Conservation (phyloP, 2,113 vertebrate species). For the Toxotes jaculatrix region DNA sequence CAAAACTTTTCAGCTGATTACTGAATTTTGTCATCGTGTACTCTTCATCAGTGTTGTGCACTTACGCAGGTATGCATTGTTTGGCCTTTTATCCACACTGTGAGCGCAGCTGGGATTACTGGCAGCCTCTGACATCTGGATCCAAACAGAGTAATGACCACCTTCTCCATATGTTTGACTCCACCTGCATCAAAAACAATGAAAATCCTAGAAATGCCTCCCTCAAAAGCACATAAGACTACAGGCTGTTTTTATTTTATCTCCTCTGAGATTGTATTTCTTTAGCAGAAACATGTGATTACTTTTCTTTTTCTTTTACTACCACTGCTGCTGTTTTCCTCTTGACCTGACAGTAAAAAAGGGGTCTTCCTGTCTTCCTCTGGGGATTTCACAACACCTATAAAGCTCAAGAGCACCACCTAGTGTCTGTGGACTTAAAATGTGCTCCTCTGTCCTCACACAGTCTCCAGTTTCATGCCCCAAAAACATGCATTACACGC, state of each 20-base stretch:
- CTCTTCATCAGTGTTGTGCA: conserved; percentile 33
- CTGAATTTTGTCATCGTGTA: neutral
- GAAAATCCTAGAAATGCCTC: conserved; percentile 25
- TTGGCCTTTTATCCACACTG: conserved; percentile 67
- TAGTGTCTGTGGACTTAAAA: conserved; percentile 62
- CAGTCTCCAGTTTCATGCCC: conserved; percentile 65
- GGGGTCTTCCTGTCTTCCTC: neutral
- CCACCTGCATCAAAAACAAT: conserved; percentile 78
- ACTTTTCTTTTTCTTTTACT: neutral
- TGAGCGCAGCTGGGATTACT: conserved; percentile 65
- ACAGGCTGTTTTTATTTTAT: conserved; percentile 18
- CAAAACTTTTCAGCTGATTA: neutral
- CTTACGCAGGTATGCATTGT: conserved; percentile 80
- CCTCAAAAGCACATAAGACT: conserved; percentile 14
- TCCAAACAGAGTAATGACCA: conserved; percentile 82
- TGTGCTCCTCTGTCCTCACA: conserved; percentile 14
- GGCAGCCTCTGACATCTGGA: conserved; percentile 50
- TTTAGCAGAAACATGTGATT: conserved; percentile 31
- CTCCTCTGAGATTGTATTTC: conserved; percentile 7
- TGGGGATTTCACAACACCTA: neutral
- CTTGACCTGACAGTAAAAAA: neutral
- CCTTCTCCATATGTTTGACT: conserved; percentile 80
- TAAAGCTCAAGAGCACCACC: conserved; percentile 75
- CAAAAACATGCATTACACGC: conserved; percentile 77
- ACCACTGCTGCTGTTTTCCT: conserved; percentile 14